Evolutionary conservation across 2,113 vertebrate species (phyloP).

Genomic region (Grammomys surdaster): DNA sequence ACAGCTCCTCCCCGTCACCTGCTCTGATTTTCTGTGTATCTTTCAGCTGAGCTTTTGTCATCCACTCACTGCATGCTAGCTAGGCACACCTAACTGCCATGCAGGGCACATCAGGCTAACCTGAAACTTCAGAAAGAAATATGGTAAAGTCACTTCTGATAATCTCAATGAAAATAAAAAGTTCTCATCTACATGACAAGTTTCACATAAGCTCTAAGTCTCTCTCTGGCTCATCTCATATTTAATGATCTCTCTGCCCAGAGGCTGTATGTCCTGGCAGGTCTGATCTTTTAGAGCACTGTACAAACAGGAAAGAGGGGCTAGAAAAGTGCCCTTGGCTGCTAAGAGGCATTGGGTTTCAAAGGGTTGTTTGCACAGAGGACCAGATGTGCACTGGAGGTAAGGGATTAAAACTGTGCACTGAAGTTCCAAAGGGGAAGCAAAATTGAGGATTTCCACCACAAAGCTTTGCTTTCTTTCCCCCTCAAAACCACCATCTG

Average conservation of each 20-base stretch:
- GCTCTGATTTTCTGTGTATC: neutral
- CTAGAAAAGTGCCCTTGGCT: neutral
- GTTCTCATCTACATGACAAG: neutral
- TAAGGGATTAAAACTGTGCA: neutral
- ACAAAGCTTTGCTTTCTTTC: neutral
- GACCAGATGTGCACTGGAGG: neutral
- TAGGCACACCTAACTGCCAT: neutral
- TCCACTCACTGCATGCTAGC: neutral
- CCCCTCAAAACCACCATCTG: neutral
- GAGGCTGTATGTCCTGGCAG: neutral
- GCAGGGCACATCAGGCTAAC: neutral
- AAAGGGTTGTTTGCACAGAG: neutral
- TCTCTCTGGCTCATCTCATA: neutral
- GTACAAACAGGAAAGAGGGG: neutral
- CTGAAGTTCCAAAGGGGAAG: neutral
- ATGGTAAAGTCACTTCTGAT: conserved; percentile 11
- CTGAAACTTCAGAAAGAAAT: neutral
- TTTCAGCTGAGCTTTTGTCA: neutral
- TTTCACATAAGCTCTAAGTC: neutral
- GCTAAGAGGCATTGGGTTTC: neutral
- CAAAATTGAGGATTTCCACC: neutral
- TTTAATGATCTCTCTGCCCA: neutral
- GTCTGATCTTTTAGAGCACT: neutral
- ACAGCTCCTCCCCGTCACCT: neutral
- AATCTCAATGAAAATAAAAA: conserved; percentile 16